Evolutionary conservation across 2,888 invertebrate species (phyloP).

Genomic region (Brassicogethes aeneus): DNA sequence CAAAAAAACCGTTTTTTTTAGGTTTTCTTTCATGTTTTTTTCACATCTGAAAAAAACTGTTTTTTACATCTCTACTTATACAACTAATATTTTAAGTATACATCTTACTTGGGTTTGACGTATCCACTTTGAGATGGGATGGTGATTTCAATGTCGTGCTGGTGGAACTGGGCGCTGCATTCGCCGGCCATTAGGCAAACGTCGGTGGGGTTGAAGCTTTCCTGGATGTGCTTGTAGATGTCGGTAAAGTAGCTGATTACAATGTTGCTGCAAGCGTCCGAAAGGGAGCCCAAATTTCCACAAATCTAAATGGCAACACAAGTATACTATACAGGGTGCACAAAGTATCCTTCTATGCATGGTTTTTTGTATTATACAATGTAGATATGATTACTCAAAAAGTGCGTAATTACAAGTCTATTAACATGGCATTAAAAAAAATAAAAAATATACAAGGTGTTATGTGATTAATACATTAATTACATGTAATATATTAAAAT

Average conservation of each 20-base stretch:
- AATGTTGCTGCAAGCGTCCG: constrained; percentile 71
- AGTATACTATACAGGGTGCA: no score
- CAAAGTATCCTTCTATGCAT: no score
- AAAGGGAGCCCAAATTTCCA: constrained; percentile 59
- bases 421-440: not conserved
- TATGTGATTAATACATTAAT: no score
- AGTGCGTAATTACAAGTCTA: no score
- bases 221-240: constrained; percentile 54
- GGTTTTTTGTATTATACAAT: no score
- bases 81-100: no score
- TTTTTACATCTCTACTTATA: no score
- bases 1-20: no score
- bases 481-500: no score
- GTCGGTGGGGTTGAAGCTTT: constrained; percentile 53
- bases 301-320: constrained; percentile 55
- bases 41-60: no score
- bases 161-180: constrained; percentile 58
- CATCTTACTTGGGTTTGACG: constrained; percentile 37
- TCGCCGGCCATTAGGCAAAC: constrained; percentile 72
- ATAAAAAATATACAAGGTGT: not conserved
- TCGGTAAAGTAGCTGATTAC: constrained; percentile 65
- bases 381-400: constrained; percentile 1
- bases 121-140: constrained; percentile 49
- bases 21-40: no score
- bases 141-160: constrained; percentile 52